Percentiles rank a stretch among this genome's conserved stretches.
Evolutionary conservation across 2,113 vertebrate species (phyloP).

Genomic region (Baryphthengus martii): DNA sequence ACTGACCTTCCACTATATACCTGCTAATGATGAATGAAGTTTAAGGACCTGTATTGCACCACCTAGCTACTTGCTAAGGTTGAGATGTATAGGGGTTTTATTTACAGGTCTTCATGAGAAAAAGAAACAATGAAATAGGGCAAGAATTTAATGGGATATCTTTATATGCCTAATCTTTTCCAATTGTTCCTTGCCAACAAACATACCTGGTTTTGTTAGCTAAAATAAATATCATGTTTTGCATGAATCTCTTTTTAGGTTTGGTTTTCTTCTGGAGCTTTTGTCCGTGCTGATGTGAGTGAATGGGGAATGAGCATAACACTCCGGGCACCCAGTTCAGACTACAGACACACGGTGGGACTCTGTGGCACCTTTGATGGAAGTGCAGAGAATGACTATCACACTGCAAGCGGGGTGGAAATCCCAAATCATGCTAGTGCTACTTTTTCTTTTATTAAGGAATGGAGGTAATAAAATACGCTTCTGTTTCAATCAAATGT

Average conservation of each 20-base stretch:
- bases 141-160: background rate
- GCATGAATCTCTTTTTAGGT: slow-evolving; percentile 69
- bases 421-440: slow-evolving; percentile 48
- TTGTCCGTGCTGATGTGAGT: slow-evolving; percentile 85
- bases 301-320: slow-evolving; percentile 92
- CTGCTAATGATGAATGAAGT: background rate
- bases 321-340: slow-evolving; percentile 78
- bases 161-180: background rate
- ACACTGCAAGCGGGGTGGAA: slow-evolving; percentile 70
- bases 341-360: slow-evolving; percentile 82
- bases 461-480: slow-evolving; percentile 84
- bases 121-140: too few relatives aligned
- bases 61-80: background rate
- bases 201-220: background rate
- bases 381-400: slow-evolving; percentile 82
- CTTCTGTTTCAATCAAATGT: background rate
- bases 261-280: slow-evolving; percentile 86
- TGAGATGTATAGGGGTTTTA: background rate
- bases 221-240: background rate
- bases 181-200: background rate
- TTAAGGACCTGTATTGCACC: background rate
- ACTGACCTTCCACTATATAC: background rate
- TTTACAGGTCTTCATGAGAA: background rate
- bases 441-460: slow-evolving; percentile 76
- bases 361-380: slow-evolving; percentile 90